phyloP scores from a whole-genome alignment of 2,888 invertebrate genomes.

The Cataglyphis rosenhaueri region DNA sequence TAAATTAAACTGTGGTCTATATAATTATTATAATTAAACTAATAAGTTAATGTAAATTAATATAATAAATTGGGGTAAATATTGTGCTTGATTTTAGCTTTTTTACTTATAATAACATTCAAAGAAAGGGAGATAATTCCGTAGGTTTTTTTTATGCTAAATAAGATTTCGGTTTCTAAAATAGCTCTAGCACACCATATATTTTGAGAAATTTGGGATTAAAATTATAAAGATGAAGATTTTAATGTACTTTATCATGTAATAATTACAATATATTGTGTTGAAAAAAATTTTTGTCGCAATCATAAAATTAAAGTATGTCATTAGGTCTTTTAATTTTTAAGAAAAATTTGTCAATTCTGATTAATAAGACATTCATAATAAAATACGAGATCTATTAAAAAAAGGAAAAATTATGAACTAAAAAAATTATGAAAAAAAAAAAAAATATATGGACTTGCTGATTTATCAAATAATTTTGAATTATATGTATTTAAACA shows the following conservation, averaged over 20 bases:
- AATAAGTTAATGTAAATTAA: neutral
- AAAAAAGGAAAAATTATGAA: neutral
- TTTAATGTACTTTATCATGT: neutral
- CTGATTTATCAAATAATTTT: neutral
- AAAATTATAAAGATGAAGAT: neutral
- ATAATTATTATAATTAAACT: neutral
- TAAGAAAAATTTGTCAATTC: neutral
- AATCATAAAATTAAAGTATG: neutral
- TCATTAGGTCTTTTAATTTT: neutral
- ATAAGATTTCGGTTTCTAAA: too few relatives aligned
- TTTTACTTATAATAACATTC: neutral
- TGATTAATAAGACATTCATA: neutral
- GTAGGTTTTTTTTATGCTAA: neutral
- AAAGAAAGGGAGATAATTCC: neutral
- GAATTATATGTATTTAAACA: neutral
- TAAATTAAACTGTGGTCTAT: neutral
- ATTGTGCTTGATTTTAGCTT: neutral
- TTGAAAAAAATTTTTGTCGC: neutral
- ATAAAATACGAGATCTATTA: neutral
- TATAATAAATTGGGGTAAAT: neutral
- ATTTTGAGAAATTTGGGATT: too few relatives aligned
- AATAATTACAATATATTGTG: neutral
- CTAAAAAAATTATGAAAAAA: neutral
- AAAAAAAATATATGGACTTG: neutral
- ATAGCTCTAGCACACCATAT: too few relatives aligned